A percentile compares a stretch with the other conserved stretches of the same genome.
Conservation (phyloP, 1,140 invertebrate species). For the Ctenoplectra terminalis region DNA sequence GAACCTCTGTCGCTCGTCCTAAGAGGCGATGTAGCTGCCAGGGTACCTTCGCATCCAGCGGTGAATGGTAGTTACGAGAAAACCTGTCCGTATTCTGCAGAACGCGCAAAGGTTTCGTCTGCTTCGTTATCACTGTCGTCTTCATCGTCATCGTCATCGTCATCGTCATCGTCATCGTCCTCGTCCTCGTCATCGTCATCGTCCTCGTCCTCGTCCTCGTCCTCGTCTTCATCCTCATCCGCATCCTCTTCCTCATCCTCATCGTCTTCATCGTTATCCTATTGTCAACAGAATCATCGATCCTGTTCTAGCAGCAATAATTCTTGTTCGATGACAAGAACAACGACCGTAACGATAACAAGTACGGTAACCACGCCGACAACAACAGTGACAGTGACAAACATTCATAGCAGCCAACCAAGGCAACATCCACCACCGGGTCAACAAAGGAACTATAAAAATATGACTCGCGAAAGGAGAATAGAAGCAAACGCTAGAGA, state of each 20-base stretch:
- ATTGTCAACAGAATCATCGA: slow-evolving; percentile 27
- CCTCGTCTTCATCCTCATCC: slow-evolving; percentile 67
- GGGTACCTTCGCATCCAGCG: slow-evolving; percentile 84
- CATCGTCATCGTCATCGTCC: slow-evolving; percentile 16
- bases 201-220: slow-evolving; percentile 28
- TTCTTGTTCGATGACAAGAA: not conserved
- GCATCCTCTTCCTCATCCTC: slow-evolving; percentile 48
- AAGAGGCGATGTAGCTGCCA: slow-evolving; percentile 74
- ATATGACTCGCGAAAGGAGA: slow-evolving; percentile 95
- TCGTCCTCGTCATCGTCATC: slow-evolving; percentile 17
- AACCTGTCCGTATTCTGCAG: slow-evolving; percentile 33
- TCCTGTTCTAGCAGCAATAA: not conserved
- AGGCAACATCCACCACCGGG: slow-evolving; percentile 61
- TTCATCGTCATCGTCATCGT: slow-evolving; percentile 48
- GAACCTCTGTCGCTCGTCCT: slow-evolving; percentile 82
- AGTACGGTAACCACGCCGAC: slow-evolving; percentile 66
- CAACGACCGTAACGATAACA: slow-evolving; percentile 53
- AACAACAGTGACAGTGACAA: slow-evolving; percentile 12
- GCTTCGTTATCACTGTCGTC: slow-evolving; percentile 25
- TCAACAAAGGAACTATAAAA: slow-evolving; percentile 95
- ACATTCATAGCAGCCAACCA: slow-evolving; percentile 42
- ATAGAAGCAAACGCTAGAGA: slow-evolving; percentile 97
- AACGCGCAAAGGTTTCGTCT: slow-evolving; percentile 27
- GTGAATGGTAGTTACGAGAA: slow-evolving; percentile 77
- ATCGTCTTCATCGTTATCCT: slow-evolving; percentile 36